These are phyloP conservation scores for Hipposideros larvatus DNA, from an alignment of 2,797 vertebrate genomes.

Conservation along the genomic window DNA sequence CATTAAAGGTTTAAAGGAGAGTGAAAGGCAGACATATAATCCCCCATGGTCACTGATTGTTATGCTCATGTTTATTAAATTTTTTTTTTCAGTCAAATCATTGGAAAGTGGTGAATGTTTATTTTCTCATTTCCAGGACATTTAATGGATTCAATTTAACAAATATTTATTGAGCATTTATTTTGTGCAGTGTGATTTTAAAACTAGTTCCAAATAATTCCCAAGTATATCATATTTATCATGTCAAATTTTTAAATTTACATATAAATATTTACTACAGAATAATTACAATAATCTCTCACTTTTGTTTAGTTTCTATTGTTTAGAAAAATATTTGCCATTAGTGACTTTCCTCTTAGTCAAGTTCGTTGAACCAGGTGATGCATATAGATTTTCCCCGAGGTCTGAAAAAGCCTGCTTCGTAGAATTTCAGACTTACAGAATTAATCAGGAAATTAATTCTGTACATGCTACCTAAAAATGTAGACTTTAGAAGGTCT, in stretches of 20 bases:
- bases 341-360: conserved; percentile 68
- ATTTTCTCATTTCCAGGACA: conserved; percentile 64
- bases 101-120: conserved; percentile 48
- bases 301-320: conserved; percentile 76
- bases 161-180: conserved; percentile 38
- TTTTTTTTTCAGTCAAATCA: background rate
- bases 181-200: conserved; percentile 55
- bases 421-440: conserved; percentile 1
- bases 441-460: conserved; percentile 52
- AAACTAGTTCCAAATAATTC: conserved; percentile 67
- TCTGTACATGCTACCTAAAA: conserved; percentile 1
- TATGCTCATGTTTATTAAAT: background rate
- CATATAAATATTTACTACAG: conserved; percentile 69
- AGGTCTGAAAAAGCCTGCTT: conserved; percentile 11
- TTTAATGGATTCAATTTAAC: conserved; percentile 35
- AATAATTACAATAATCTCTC: conserved; percentile 67
- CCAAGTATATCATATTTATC: conserved; percentile 48
- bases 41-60: background rate
- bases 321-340: conserved; percentile 77
- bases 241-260: conserved; percentile 56
- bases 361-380: conserved; percentile 7
- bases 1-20: conserved; percentile 30
- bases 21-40: conserved; percentile 45
- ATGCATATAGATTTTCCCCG: background rate
- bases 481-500: conserved; percentile 25